Evolutionary conservation across 2,797 vertebrate species (phyloP).

Genomic region (Anguilla pacifica): DNA sequence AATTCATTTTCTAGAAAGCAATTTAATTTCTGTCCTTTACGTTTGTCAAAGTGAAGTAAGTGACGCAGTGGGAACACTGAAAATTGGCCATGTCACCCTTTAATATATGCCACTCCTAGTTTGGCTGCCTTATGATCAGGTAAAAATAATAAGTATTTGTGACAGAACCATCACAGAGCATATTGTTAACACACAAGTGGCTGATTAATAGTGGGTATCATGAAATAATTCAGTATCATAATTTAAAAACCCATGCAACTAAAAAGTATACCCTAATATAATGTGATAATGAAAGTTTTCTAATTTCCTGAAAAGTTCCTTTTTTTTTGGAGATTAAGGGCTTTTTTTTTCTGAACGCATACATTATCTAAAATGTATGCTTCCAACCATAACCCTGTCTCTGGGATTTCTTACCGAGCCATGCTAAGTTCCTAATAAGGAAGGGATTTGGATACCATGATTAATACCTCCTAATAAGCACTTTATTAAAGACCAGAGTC

Average conservation of each 20-base stretch:
- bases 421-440: neutral
- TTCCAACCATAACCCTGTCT: neutral
- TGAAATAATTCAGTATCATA: too few relatives aligned
- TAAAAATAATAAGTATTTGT: too few relatives aligned
- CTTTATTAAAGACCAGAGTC: constrained; percentile 1
- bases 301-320: neutral
- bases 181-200: too few relatives aligned
- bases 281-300: neutral
- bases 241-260: neutral
- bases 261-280: neutral
- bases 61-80: neutral
- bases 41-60: neutral
- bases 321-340: too few relatives aligned
- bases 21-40: neutral
- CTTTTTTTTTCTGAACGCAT: too few relatives aligned
- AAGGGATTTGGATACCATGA: neutral
- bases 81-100: neutral
- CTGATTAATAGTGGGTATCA: too few relatives aligned
- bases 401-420: neutral
- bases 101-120: too few relatives aligned
- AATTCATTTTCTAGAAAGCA: neutral
- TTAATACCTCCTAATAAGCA: neutral
- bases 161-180: too few relatives aligned
- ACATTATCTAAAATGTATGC: neutral
- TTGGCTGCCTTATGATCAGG: neutral